phyloP scores from a whole-genome alignment of 2,797 vertebrate genomes.

The Miichthys miiuy region DNA sequence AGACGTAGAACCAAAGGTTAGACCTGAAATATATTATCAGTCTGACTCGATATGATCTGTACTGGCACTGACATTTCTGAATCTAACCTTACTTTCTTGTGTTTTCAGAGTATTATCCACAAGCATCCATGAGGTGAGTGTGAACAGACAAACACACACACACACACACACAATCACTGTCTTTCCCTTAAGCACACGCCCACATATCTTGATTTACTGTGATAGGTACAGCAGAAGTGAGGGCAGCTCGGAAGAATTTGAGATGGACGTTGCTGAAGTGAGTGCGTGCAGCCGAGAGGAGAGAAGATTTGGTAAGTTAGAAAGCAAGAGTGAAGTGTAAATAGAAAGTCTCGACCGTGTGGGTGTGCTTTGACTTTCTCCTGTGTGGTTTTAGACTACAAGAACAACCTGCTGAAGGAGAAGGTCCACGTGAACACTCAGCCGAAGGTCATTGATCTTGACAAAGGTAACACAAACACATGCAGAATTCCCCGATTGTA shows the following conservation, averaged over 20 bases:
- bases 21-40: conserved; percentile 1
- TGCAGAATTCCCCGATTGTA: not conserved
- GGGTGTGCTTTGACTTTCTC: conserved; percentile 8
- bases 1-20: conserved; percentile 86
- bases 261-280: conserved; percentile 84
- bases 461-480: conserved; percentile 87
- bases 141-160: conserved; percentile 9
- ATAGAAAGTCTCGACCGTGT: not conserved
- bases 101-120: conserved; percentile 84
- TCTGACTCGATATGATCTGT: not conserved
- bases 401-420: conserved; percentile 97
- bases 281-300: conserved; percentile 84
- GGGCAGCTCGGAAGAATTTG: conserved; percentile 84
- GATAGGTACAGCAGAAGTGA: conserved; percentile 84
- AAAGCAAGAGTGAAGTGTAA: not conserved
- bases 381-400: conserved; percentile 87
- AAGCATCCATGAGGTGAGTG: conserved; percentile 85
- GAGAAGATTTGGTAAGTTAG: conserved; percentile 86
- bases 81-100: conserved; percentile 35
- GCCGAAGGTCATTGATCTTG: conserved; percentile 92
- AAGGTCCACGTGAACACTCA: conserved; percentile 84
- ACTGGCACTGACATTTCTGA: not conserved
- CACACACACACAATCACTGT: not conserved
- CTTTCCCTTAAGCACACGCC: not conserved
- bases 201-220: not conserved